These are phyloP conservation scores for Mus minutoides DNA, from an alignment of 2,797 vertebrate genomes.

Conservation along the genomic window DNA sequence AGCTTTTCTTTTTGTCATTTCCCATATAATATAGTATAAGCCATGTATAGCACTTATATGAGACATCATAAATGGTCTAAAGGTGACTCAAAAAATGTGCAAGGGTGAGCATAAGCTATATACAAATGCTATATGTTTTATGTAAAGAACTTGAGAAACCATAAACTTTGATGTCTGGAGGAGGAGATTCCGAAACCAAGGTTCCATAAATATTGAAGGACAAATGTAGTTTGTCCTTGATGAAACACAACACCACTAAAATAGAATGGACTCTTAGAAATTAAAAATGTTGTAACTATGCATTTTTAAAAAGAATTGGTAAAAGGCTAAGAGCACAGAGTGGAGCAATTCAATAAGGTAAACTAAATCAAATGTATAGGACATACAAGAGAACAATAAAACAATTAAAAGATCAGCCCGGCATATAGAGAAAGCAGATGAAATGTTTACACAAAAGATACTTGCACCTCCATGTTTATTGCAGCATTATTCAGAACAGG, in stretches of 20 bases:
- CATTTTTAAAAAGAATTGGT: neutral
- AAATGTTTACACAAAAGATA: neutral
- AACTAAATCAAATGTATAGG: slow-evolving; percentile 7
- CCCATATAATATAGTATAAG: neutral
- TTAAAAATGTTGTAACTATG: slow-evolving; percentile 6
- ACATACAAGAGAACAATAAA: slow-evolving; percentile 51
- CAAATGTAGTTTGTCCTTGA: neutral
- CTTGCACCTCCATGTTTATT: neutral
- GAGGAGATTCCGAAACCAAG: neutral
- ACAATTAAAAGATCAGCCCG: slow-evolving; percentile 35
- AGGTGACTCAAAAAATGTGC: neutral
- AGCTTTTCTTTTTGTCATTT: neutral
- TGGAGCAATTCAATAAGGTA: slow-evolving; percentile 29
- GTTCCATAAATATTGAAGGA: neutral
- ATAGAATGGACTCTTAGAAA: slow-evolving; percentile 21
- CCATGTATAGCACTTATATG: neutral
- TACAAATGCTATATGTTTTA: neutral
- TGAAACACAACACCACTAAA: slow-evolving; percentile 42
- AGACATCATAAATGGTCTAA: neutral
- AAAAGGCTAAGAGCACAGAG: slow-evolving; percentile 30
- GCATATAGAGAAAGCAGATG: neutral
- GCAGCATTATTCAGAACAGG: neutral
- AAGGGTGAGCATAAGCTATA: neutral
- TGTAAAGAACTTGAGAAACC: neutral
- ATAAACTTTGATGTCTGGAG: neutral